Evolutionary conservation across 1,140 invertebrate genomes (phyloP).

Genomic region (Hycleus cichorii): DNA sequence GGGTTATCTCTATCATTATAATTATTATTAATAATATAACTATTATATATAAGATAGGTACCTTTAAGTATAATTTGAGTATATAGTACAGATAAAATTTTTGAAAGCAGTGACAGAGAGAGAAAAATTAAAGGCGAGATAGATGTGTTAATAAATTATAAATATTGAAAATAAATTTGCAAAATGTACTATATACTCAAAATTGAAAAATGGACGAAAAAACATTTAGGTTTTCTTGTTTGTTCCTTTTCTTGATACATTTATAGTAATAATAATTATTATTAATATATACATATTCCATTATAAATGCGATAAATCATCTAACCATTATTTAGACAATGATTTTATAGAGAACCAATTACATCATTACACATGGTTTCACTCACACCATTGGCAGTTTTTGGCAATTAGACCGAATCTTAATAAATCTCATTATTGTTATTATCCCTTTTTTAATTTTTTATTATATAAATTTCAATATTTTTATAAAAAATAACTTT

Average conservation of each 20-base stretch:
- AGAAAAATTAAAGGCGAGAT: not conserved
- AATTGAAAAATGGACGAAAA: constrained; percentile 31
- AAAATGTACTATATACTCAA: constrained; percentile 30
- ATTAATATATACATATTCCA: constrained; percentile 30
- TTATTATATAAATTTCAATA: constrained; percentile 16
- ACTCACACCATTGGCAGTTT: constrained; percentile 38
- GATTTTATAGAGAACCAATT: constrained; percentile 8
- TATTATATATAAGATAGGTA: constrained; percentile 34
- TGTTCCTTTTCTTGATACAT: constrained; percentile 20
- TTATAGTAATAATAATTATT: not conserved
- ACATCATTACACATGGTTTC: constrained; percentile 16
- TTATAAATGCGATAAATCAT: constrained; percentile 15
- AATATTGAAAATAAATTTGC: not conserved
- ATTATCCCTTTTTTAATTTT: not conserved
- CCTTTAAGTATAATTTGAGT: constrained; percentile 34
- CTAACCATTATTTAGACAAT: constrained; percentile 3
- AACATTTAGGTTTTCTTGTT: constrained; percentile 29
- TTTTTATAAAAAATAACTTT: constrained; percentile 12
- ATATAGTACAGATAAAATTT: constrained; percentile 27
- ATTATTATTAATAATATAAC: constrained; percentile 29
- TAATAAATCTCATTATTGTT: not conserved
- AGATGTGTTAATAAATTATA: constrained; percentile 12
- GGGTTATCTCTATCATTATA: constrained; percentile 14
- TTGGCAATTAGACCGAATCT: constrained; percentile 37
- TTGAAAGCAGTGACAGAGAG: too few species aligned